Evolutionary conservation across 2,113 vertebrate species (phyloP).

Genomic region (Ia io): DNA sequence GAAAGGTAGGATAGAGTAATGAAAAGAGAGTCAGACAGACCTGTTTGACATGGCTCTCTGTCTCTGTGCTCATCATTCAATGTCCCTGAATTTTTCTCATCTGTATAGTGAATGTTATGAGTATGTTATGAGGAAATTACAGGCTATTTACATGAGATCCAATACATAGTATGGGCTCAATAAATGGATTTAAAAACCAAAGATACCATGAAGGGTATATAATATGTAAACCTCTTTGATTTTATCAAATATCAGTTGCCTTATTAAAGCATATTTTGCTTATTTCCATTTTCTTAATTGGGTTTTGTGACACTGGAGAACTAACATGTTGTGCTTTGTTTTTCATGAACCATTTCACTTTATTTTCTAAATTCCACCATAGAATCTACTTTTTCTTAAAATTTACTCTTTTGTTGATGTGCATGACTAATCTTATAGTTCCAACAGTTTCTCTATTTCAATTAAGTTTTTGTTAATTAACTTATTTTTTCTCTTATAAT

Average conservation of each 20-base stretch:
- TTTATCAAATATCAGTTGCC: background rate
- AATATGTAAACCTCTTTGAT: background rate
- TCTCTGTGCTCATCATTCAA: background rate
- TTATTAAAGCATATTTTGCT: conserved; percentile 8
- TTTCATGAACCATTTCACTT: background rate
- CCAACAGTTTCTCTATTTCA: background rate
- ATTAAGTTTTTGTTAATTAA: background rate
- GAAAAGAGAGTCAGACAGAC: background rate
- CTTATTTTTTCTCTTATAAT: background rate
- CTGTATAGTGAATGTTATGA: background rate
- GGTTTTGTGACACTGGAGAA: background rate
- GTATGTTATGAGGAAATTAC: background rate
- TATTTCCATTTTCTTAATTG: background rate
- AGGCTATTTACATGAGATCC: background rate
- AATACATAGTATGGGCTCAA: background rate
- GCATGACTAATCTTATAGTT: background rate
- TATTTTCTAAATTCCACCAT: conserved; percentile 10
- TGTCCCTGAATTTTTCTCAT: background rate
- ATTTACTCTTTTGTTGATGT: conserved; percentile 1
- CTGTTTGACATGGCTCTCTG: background rate
- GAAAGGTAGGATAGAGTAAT: background rate
- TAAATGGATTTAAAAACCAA: conserved; percentile 15
- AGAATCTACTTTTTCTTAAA: conserved; percentile 9
- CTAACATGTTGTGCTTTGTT: background rate
- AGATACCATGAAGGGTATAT: background rate